Conservation (phyloP, 2,888 invertebrate genomes). For the Lacanobia oleracea region DNA sequence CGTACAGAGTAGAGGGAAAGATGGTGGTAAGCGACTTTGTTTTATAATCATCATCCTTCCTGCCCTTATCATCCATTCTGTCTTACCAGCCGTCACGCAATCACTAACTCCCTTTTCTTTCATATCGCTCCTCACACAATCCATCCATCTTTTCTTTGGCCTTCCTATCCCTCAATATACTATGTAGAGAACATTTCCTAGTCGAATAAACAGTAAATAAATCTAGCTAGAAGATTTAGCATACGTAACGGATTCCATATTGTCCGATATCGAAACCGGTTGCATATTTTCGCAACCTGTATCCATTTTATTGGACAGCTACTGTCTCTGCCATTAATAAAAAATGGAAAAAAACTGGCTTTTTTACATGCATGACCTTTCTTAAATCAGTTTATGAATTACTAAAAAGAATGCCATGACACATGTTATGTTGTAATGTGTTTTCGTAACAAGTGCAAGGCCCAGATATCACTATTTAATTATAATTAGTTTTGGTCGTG, state of each 20-base stretch:
- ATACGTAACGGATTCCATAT: slow-evolving; percentile 54
- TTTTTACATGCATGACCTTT: slow-evolving; percentile 27
- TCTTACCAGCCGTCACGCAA: too few relatives aligned
- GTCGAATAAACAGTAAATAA: slow-evolving; percentile 46
- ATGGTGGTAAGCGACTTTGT: too few relatives aligned
- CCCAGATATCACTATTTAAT: slow-evolving; percentile 67
- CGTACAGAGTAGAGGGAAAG: too few relatives aligned
- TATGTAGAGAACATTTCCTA: not conserved
- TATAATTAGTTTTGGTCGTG: slow-evolving; percentile 66
- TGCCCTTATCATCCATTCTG: too few relatives aligned
- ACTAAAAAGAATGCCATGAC: slow-evolving; percentile 50
- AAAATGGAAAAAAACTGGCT: slow-evolving; percentile 24
- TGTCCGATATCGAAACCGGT: slow-evolving; percentile 49
- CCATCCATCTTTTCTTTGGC: too few relatives aligned
- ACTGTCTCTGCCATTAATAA: slow-evolving; percentile 36
- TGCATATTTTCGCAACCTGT: slow-evolving; percentile 39
- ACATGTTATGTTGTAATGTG: slow-evolving; percentile 57
- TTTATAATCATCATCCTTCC: too few relatives aligned
- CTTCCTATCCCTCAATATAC: too few relatives aligned
- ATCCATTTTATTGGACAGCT: slow-evolving; percentile 42
- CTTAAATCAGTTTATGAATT: slow-evolving; percentile 40
- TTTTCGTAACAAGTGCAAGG: slow-evolving; percentile 68
- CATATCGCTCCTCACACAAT: too few relatives aligned
- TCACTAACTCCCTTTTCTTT: too few relatives aligned
- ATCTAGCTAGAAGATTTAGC: slow-evolving; percentile 34